Evolutionary conservation across 2,888 invertebrate species (phyloP).

Genomic region (Pristionchus entomophagus): DNA sequence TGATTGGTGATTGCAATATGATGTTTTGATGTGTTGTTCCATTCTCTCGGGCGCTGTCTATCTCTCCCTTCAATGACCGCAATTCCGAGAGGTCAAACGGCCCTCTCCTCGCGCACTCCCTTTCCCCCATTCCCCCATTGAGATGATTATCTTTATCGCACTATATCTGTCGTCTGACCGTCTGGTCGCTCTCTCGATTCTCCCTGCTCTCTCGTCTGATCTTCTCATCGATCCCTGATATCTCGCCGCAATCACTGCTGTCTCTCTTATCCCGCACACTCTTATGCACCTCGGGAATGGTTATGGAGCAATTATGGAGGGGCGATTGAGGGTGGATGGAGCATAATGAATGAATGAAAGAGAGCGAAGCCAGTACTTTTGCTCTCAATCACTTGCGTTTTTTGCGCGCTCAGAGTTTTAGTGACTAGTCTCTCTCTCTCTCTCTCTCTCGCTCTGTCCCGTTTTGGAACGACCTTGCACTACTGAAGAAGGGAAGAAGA

Average conservation of each 20-base stretch:
- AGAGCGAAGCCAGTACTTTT: neutral
- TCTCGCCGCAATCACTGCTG: neutral
- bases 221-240: conserved; percentile 15
- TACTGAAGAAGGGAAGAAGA: neutral
- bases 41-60: neutral
- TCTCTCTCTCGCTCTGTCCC: no score
- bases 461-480: conserved; percentile 1
- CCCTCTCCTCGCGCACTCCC: neutral
- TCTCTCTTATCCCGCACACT: neutral
- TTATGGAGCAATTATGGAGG: conserved; percentile 26
- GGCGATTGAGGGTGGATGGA: neutral
- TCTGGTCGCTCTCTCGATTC: conserved; percentile 33
- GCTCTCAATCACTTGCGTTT: neutral
- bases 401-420: neutral
- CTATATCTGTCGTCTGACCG: conserved; percentile 10
- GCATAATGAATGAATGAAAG: neutral
- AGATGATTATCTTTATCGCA: conserved; percentile 38
- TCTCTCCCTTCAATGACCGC: neutral
- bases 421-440: neutral
- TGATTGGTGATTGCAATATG: neutral
- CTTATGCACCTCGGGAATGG: neutral
- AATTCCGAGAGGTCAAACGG: conserved; percentile 31
- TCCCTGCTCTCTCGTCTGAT: neutral
- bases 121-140: neutral
- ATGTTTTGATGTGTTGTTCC: neutral